Conservation (phyloP, 2,888 invertebrate genomes). For the Drosophila rellima region DNA sequence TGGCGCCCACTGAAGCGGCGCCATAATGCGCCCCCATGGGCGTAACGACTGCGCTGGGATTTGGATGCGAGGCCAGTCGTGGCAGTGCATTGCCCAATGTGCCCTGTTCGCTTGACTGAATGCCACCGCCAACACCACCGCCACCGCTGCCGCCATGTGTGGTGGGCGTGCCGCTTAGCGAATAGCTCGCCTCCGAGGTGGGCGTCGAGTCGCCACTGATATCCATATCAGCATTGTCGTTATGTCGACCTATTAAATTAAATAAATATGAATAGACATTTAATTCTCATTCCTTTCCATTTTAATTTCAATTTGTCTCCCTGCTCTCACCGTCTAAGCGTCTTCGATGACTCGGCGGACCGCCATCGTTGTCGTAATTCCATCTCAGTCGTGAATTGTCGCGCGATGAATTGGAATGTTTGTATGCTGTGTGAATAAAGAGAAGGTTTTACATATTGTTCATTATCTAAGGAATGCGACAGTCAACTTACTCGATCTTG, state of each 20-base stretch:
- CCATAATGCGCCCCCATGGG: constrained; percentile 51
- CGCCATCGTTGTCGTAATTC: constrained; percentile 85
- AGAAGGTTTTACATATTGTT: not conserved
- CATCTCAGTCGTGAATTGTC: constrained; percentile 86
- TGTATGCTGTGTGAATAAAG: constrained; percentile 87
- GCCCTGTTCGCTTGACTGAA: constrained; percentile 59
- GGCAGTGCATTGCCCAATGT: constrained; percentile 86
- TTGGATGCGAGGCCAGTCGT: constrained; percentile 86
- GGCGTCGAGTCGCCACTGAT: constrained; percentile 96
- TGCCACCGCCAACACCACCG: constrained; percentile 38
- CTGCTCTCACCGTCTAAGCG: constrained; percentile 83
- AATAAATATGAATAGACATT: not conserved
- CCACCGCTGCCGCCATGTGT: constrained; percentile 72
- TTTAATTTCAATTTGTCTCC: not conserved
- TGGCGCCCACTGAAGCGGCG: constrained; percentile 36
- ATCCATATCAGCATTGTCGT: constrained; percentile 94
- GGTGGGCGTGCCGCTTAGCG: constrained; percentile 85
- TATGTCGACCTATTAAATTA: constrained; percentile 76
- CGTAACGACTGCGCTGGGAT: constrained; percentile 62
- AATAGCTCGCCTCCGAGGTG: constrained; percentile 92
- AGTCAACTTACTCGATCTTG: constrained; percentile 84
- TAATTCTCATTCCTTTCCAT: no score
- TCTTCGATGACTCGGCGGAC: constrained; percentile 84
- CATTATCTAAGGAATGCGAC: not conserved
- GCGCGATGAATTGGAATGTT: constrained; percentile 91